phyloP scores from a whole-genome alignment of 2,797 vertebrate genomes.

The Chlorospingus flavigularis region DNA sequence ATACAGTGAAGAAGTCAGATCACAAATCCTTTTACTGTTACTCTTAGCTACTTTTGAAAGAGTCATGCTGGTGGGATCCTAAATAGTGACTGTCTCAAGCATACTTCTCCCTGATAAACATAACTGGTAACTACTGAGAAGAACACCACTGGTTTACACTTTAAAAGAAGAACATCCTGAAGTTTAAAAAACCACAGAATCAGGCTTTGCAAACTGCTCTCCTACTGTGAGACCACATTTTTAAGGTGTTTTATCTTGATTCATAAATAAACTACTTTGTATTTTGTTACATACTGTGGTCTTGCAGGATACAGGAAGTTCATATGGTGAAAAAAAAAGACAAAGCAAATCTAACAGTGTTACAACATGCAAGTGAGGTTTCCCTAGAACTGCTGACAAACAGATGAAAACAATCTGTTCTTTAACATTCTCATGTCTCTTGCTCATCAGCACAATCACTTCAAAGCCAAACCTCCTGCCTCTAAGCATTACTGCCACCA shows the following conservation, averaged over 20 bases:
- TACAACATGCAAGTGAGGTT: not conserved
- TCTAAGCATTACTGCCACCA: not conserved
- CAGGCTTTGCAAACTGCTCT: not conserved
- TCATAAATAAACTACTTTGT: not conserved
- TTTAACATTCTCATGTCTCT: not conserved
- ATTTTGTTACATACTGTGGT: not conserved
- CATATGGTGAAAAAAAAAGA: not conserved
- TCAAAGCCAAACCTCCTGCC: not conserved
- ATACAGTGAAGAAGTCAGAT: slow-evolving; percentile 26
- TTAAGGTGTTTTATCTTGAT: not conserved
- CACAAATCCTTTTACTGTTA: slow-evolving; percentile 19
- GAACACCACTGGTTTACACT: not conserved
- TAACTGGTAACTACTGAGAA: not conserved
- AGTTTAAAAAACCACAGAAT: not conserved
- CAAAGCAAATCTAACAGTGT: not conserved
- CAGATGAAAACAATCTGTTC: not conserved
- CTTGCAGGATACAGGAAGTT: not conserved
- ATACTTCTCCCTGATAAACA: not conserved
- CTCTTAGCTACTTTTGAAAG: slow-evolving; percentile 24
- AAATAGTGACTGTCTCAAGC: not conserved
- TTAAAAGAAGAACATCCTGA: not conserved
- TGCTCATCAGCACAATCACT: not conserved
- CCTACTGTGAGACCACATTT: not conserved
- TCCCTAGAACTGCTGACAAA: not conserved
- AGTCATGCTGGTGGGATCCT: not conserved